Evolutionary conservation across 2,797 vertebrate genomes (phyloP).

Genomic region (Ctenopoma multispine): DNA sequence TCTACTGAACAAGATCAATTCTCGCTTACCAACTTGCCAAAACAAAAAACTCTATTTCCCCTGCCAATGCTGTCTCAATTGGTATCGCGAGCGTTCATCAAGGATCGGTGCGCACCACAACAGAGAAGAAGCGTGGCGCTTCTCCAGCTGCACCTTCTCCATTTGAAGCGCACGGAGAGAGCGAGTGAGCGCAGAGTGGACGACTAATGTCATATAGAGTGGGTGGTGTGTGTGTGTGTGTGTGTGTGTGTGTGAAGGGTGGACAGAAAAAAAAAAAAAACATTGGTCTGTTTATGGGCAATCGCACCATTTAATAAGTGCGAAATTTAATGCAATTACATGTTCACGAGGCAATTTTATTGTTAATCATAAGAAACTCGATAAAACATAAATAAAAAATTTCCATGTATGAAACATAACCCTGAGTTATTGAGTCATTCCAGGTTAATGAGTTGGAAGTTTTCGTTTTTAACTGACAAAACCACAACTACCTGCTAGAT

Average conservation of each 20-base stretch:
- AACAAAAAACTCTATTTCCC: not conserved
- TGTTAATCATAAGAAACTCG: not conserved
- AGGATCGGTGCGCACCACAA: conserved; percentile 31
- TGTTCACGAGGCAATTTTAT: not conserved
- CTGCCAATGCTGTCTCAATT: conserved; percentile 10
- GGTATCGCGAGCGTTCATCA: conserved; percentile 6
- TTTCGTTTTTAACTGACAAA: no score
- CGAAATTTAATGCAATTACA: not conserved
- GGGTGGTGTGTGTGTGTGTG: conserved; percentile 1
- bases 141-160: conserved; percentile 45
- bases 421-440: no score
- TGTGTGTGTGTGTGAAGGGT: conserved; percentile 21
- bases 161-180: conserved; percentile 31
- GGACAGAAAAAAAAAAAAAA: not conserved
- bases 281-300: conserved; percentile 1
- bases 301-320: no score
- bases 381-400: not conserved
- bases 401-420: not conserved
- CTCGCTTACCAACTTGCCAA: conserved; percentile 5
- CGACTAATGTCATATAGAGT: conserved; percentile 43
- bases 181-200: conserved; percentile 26
- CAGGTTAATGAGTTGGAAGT: conserved; percentile 3
- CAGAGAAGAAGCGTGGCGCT: conserved; percentile 32
- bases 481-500: no score
- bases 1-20: not conserved